These are phyloP conservation scores for Phalloptychus januarius DNA, from an alignment of 2,797 vertebrate species.

Conservation along the genomic window DNA sequence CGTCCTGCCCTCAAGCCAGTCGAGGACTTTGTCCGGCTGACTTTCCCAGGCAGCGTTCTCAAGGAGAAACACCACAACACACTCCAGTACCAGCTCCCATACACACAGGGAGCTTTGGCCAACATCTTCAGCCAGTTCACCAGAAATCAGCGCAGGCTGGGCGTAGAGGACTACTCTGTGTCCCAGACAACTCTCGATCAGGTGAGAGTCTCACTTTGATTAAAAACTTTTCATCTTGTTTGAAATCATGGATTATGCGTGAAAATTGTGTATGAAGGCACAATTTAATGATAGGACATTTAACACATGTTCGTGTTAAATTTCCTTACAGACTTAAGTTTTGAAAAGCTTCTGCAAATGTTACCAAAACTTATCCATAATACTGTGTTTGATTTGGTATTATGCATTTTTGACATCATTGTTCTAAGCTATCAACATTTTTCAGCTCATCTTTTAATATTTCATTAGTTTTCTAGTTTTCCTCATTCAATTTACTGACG, in stretches of 20 bases:
- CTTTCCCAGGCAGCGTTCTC: conserved; percentile 88
- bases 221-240: not conserved
- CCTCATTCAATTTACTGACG: not conserved
- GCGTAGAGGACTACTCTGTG: conserved; percentile 96
- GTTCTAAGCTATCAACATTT: not conserved
- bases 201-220: conserved; percentile 71
- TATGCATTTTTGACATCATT: not conserved
- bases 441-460: not conserved
- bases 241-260: not conserved
- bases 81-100: conserved; percentile 93
- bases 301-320: not conserved
- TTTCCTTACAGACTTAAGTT: not conserved
- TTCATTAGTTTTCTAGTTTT: not conserved
- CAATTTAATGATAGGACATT: not conserved
- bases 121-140: conserved; percentile 92
- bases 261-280: not conserved
- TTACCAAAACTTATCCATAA: not conserved
- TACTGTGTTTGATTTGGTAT: not conserved
- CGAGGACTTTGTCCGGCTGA: conserved; percentile 87
- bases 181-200: conserved; percentile 99
- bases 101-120: conserved; percentile 86
- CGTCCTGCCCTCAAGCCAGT: conserved; percentile 86
- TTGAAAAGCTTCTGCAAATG: not conserved
- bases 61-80: conserved; percentile 98
- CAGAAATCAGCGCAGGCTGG: conserved; percentile 85